Conservation (phyloP, 2,888 invertebrate genomes). For the Plagodis dolabraria region DNA sequence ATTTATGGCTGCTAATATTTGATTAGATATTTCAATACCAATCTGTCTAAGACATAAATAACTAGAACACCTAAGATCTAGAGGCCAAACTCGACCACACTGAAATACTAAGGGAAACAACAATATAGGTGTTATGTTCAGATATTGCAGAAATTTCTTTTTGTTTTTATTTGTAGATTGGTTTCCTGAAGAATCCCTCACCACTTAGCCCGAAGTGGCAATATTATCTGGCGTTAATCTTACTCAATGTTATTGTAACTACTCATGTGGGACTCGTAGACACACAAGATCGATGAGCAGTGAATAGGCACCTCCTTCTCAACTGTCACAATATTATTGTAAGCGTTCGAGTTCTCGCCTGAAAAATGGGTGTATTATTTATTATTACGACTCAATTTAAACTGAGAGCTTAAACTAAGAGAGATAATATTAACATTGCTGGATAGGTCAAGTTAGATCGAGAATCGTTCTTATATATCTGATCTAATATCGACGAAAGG, state of each 20-base stretch:
- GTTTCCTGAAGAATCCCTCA: background rate
- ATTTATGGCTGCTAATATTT: constrained; percentile 25
- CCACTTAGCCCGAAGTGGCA: background rate
- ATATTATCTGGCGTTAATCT: constrained; percentile 31
- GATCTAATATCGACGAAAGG: background rate
- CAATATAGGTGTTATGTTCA: too few species aligned
- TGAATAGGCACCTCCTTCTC: constrained; percentile 52
- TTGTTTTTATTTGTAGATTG: too few species aligned
- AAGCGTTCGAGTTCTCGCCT: background rate
- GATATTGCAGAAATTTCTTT: too few species aligned
- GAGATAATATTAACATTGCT: too few species aligned
- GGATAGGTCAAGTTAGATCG: too few species aligned
- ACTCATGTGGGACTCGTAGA: constrained; percentile 39
- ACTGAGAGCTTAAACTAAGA: too few species aligned
- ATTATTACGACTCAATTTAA: too few species aligned
- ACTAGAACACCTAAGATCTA: background rate
- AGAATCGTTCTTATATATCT: too few species aligned
- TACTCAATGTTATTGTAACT: constrained; percentile 41
- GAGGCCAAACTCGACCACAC: background rate
- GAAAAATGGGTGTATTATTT: too few species aligned
- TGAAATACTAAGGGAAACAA: background rate
- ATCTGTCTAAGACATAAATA: background rate
- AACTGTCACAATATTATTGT: constrained; percentile 48
- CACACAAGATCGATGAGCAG: constrained; percentile 54
- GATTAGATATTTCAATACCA: constrained; percentile 18